A percentile compares a stretch with the other conserved stretches of the same genome.
These are phyloP conservation scores for Pampus argenteus DNA, from an alignment of 2,797 vertebrate genomes.

Conservation along the genomic window DNA sequence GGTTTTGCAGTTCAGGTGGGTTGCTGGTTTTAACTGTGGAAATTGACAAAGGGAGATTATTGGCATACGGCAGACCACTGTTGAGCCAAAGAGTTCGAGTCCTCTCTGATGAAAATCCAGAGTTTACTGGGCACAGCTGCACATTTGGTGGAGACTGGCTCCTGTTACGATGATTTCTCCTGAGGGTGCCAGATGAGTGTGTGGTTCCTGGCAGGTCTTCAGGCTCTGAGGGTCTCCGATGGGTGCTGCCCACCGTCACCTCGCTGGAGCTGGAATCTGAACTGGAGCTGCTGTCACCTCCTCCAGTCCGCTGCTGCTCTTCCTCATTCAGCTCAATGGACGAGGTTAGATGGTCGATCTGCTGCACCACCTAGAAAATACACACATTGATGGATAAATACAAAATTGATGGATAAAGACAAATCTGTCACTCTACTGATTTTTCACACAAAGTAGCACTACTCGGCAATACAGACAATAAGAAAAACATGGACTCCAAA, in stretches of 20 bases:
- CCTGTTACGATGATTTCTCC: conserved; percentile 35
- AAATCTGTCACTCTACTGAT: conserved; percentile 5
- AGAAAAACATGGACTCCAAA: too few species aligned
- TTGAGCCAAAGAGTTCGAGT: conserved; percentile 35
- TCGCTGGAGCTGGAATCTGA: conserved; percentile 70
- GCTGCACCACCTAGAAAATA: conserved; percentile 83
- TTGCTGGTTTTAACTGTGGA: neutral
- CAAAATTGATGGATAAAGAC: too few species aligned
- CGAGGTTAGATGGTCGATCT: conserved; percentile 85
- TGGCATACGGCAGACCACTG: conserved; percentile 13
- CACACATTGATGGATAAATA: conserved; percentile 17
- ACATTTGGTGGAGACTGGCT: conserved; percentile 49
- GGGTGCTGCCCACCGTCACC: conserved; percentile 41
- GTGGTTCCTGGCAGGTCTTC: conserved; percentile 31
- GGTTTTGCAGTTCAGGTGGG: conserved; percentile 26
- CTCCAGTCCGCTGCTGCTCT: conserved; percentile 48
- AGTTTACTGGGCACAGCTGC: conserved; percentile 32
- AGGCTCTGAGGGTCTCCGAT: conserved; percentile 34
- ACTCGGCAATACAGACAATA: too few species aligned
- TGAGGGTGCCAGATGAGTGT: conserved; percentile 25
- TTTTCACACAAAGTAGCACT: too few species aligned
- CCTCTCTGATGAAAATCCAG: conserved; percentile 46
- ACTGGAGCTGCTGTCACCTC: conserved; percentile 59
- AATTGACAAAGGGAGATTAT: conserved; percentile 4
- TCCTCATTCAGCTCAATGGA: conserved; percentile 80